These are phyloP conservation scores for Antigone vipio DNA, from an alignment of 2,113 vertebrate species.

Conservation along the genomic window DNA sequence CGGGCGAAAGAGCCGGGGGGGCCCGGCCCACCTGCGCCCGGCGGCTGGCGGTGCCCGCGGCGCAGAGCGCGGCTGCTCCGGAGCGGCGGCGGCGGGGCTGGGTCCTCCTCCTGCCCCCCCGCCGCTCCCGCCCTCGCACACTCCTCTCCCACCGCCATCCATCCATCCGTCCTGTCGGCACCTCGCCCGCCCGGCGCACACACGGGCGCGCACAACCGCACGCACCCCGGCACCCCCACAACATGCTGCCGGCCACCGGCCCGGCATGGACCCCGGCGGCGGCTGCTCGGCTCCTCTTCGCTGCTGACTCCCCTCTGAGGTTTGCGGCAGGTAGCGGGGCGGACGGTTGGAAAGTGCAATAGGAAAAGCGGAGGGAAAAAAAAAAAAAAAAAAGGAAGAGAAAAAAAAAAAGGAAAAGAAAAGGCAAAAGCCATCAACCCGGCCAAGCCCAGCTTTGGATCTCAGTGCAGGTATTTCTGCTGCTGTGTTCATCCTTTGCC, in stretches of 20 bases:
- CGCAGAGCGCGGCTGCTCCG: background rate
- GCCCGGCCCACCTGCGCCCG: constrained; percentile 30
- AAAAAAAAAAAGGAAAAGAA: background rate
- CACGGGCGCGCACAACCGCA: background rate
- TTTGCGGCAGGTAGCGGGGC: constrained; percentile 39
- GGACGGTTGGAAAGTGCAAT: constrained; percentile 3
- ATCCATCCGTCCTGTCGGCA: constrained; percentile 52
- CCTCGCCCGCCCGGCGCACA: constrained; percentile 45
- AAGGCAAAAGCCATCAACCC: constrained; percentile 3
- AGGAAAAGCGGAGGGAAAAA: background rate
- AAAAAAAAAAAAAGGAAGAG: background rate
- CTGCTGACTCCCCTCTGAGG: constrained; percentile 44
- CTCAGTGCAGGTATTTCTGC: constrained; percentile 67
- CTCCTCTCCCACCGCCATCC: constrained; percentile 55
- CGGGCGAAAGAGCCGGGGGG: background rate
- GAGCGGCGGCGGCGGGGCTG: constrained; percentile 8
- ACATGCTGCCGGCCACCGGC: constrained; percentile 57
- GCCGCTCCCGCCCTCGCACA: constrained; percentile 52
- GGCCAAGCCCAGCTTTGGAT: constrained; percentile 18
- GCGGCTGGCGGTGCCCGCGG: constrained; percentile 15
- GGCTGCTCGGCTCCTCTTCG: constrained; percentile 19
- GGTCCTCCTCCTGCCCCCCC: constrained; percentile 37
- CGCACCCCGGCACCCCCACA: constrained; percentile 45
- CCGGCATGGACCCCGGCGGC: constrained; percentile 32
- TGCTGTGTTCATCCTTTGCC: constrained; percentile 68